A percentile compares a stretch with the other conserved stretches of the same genome.
Conservation (phyloP, 2,113 vertebrate genomes). For the Planiliza haematocheilus region DNA sequence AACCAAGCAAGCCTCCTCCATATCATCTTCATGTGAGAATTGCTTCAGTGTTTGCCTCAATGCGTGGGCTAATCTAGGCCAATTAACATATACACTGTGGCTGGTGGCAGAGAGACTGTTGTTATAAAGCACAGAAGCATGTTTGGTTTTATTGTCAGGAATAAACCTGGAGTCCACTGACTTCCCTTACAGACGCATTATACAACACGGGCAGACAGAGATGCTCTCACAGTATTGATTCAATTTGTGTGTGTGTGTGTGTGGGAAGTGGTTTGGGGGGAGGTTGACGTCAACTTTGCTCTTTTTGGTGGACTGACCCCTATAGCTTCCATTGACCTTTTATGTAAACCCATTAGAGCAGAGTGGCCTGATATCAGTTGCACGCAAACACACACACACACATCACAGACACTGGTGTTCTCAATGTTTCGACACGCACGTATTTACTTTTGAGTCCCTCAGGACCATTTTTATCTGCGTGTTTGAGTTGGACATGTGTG, state of each 20-base stretch:
- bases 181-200: slow-evolving; percentile 3
- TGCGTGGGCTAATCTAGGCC: slow-evolving; percentile 50
- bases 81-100: not conserved
- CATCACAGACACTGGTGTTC: slow-evolving; percentile 9
- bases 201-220: not conserved
- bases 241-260: not conserved
- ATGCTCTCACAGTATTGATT: slow-evolving; percentile 40
- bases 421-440: not conserved
- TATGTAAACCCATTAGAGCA: slow-evolving; percentile 78
- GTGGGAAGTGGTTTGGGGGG: not conserved
- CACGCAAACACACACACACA: slow-evolving; percentile 6
- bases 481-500: slow-evolving; percentile 54
- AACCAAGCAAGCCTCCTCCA: slow-evolving; percentile 51
- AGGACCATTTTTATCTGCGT: slow-evolving; percentile 47
- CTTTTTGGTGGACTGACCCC: slow-evolving; percentile 69
- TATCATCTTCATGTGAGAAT: slow-evolving; percentile 42
- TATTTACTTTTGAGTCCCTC: slow-evolving; percentile 13
- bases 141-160: too few species aligned
- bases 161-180: not conserved
- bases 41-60: slow-evolving; percentile 15
- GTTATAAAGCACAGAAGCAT: too few species aligned
- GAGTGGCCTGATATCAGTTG: slow-evolving; percentile 49
- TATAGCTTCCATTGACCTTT: slow-evolving; percentile 66
- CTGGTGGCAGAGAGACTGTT: not conserved
- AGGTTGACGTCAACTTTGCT: slow-evolving; percentile 42